Percentiles rank a stretch among this genome's conserved stretches.
Conservation (phyloP, 1,140 invertebrate species). For the Drepana arcuata region DNA sequence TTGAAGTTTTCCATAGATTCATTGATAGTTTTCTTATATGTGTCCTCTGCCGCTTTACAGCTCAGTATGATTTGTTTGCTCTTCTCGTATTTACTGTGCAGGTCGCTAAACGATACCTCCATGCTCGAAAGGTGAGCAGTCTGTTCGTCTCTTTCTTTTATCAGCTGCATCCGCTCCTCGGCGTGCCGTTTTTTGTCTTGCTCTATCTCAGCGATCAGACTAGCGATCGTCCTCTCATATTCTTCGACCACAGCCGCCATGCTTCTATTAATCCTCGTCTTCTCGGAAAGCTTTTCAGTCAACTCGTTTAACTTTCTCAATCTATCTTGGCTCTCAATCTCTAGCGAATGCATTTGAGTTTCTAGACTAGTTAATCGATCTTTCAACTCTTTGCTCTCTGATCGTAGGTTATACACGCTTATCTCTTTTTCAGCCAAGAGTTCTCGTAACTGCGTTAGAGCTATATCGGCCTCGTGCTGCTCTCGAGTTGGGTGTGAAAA, state of each 20-base stretch:
- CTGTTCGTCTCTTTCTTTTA: constrained; percentile 76
- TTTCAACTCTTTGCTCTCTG: constrained; percentile 48
- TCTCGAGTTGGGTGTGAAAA: constrained; percentile 23
- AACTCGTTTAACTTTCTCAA: constrained; percentile 47
- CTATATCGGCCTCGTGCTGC: constrained; percentile 39
- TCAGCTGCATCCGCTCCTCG: constrained; percentile 48
- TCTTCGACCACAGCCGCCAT: constrained; percentile 76
- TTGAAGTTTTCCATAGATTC: constrained; percentile 54
- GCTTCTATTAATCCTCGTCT: constrained; percentile 49
- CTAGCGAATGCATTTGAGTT: constrained; percentile 44
- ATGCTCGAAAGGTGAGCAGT: constrained; percentile 81
- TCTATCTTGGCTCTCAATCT: constrained; percentile 39
- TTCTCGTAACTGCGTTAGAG: constrained; percentile 47
- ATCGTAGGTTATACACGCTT: constrained; percentile 43
- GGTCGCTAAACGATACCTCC: constrained; percentile 84
- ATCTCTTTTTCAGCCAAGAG: constrained; percentile 60
- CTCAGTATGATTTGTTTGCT: constrained; percentile 61
- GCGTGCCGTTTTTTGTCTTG: constrained; percentile 67
- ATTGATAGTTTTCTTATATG: constrained; percentile 48
- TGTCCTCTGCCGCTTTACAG: constrained; percentile 61
- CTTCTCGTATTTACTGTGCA: constrained; percentile 76
- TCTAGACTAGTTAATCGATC: constrained; percentile 44
- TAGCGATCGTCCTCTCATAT: constrained; percentile 79
- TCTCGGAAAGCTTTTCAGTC: constrained; percentile 42
- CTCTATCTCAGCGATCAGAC: constrained; percentile 75